These are phyloP conservation scores for Criorhina ranunculi DNA, from an alignment of 2,888 invertebrate genomes.

Conservation along the genomic window DNA sequence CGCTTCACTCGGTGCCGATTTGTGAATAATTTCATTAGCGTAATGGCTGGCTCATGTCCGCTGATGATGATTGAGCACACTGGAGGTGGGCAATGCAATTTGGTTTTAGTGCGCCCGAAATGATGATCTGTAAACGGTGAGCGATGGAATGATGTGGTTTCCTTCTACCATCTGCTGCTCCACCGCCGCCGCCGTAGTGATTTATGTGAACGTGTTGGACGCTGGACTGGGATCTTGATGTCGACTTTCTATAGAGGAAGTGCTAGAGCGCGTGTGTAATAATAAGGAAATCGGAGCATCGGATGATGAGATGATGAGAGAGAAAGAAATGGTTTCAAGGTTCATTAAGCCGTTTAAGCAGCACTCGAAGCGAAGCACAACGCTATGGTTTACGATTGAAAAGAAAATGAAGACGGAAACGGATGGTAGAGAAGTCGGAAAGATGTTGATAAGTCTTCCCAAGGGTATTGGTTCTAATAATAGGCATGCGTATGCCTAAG, in stretches of 20 bases:
- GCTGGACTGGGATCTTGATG: conserved; percentile 6
- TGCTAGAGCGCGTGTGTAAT: background rate
- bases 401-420: too few species aligned
- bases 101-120: conserved; percentile 48
- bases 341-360: conserved; percentile 29
- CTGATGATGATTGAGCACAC: conserved; percentile 62
- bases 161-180: background rate
- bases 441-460: too few species aligned
- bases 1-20: conserved; percentile 69
- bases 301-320: conserved; percentile 9
- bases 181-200: conserved; percentile 14
- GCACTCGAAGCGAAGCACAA: background rate
- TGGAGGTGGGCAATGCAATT: conserved; percentile 34
- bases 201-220: conserved; percentile 44
- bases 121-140: conserved; percentile 46
- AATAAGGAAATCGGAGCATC: conserved; percentile 45
- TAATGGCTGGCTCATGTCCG: conserved; percentile 59
- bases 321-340: conserved; percentile 17
- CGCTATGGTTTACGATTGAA: too few species aligned
- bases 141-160: background rate
- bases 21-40: conserved; percentile 72
- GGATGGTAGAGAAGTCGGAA: too few species aligned
- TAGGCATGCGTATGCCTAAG: too few species aligned
- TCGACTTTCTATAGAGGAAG: conserved; percentile 47
- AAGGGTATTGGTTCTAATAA: too few species aligned